A percentile compares a stretch with the other conserved stretches of the same genome.
These are phyloP conservation scores for Discoglossus pictus DNA, from an alignment of 2,797 vertebrate genomes.

Conservation along the genomic window DNA sequence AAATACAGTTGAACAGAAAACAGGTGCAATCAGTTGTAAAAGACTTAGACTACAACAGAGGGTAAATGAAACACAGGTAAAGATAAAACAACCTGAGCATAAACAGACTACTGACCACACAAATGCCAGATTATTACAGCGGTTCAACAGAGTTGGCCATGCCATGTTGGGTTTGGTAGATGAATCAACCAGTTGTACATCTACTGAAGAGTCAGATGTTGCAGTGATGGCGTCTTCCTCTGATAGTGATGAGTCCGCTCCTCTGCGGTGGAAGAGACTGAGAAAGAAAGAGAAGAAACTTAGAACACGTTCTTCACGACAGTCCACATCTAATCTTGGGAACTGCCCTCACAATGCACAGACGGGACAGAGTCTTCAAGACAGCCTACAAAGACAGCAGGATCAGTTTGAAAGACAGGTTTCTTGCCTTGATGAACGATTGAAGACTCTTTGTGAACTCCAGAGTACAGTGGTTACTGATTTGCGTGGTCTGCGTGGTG, in stretches of 20 bases:
- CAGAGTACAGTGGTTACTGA: conserved; percentile 32
- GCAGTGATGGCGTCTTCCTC: conserved; percentile 7
- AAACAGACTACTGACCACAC: no score
- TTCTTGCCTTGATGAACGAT: conserved; percentile 7
- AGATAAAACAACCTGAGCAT: no score
- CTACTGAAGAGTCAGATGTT: conserved; percentile 1
- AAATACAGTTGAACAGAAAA: no score
- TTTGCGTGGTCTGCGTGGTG: conserved; percentile 28
- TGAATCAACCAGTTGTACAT: conserved; percentile 1
- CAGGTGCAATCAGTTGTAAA: no score
- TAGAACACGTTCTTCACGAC: background rate
- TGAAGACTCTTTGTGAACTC: conserved; percentile 29
- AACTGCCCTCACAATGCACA: background rate
- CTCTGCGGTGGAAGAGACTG: conserved; percentile 3
- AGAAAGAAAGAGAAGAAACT: conserved; percentile 25
- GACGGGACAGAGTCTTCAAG: background rate
- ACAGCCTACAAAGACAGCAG: background rate
- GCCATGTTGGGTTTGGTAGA: background rate
- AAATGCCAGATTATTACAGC: no score
- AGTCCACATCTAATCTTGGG: background rate
- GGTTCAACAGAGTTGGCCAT: no score
- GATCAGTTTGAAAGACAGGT: background rate
- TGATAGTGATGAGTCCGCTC: background rate
- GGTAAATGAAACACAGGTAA: no score
- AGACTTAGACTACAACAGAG: no score